Evolutionary conservation across 2,113 vertebrate species (phyloP).

Genomic region (Lanius ludovicianus): DNA sequence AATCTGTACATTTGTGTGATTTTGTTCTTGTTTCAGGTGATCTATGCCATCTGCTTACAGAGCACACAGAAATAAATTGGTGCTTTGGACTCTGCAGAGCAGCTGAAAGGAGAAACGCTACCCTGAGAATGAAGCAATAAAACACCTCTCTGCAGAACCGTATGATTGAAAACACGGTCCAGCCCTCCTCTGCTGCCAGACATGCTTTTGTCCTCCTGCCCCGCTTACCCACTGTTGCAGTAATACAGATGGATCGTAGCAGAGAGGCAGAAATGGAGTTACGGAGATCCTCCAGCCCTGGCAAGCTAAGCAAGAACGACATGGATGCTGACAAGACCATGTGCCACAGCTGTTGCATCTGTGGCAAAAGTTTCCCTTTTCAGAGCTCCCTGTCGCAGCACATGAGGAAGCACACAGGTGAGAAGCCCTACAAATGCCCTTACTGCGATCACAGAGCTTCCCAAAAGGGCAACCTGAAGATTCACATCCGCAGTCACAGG

Average conservation of each 20-base stretch:
- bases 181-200: neutral
- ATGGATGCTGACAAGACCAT: conserved; percentile 77
- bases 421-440: conserved; percentile 95
- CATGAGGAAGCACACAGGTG: conserved; percentile 94
- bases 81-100: neutral
- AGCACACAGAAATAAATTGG: neutral
- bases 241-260: conserved; percentile 75
- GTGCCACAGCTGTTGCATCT: conserved; percentile 87
- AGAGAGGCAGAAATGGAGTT: conserved; percentile 79
- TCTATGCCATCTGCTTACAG: neutral
- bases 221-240: neutral
- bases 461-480: conserved; percentile 95
- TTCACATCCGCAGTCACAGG: conserved; percentile 93
- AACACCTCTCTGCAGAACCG: neutral
- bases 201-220: neutral
- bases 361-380: conserved; percentile 93
- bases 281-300: conserved; percentile 72
- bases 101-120: neutral
- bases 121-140: conserved; percentile 61
- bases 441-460: conserved; percentile 94
- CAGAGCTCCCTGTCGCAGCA: conserved; percentile 95
- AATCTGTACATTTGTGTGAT: neutral
- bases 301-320: conserved; percentile 69
- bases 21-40: conserved; percentile 70
- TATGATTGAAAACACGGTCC: conserved; percentile 39